A percentile compares a stretch with the other conserved stretches of the same genome.
phyloP scores from a whole-genome alignment of 2,888 invertebrate species.

The Eupithecia subfuscata region DNA sequence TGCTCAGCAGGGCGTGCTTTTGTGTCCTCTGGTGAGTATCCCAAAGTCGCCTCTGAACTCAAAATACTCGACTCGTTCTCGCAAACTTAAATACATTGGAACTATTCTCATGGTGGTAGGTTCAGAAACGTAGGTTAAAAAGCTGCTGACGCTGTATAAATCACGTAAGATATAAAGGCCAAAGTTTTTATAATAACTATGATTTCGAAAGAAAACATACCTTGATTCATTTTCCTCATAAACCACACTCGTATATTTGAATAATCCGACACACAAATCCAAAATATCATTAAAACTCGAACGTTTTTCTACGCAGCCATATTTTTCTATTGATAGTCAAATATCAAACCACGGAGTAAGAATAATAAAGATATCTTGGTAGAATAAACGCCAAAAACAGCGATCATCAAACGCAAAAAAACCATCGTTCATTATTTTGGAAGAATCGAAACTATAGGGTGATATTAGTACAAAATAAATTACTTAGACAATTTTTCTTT shows the following conservation, averaged over 20 bases:
- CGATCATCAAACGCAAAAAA: neutral
- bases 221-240: constrained; percentile 18
- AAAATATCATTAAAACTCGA: constrained; percentile 60
- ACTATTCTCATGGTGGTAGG: neutral
- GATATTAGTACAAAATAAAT: neutral
- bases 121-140: neutral
- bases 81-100: neutral
- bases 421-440: neutral
- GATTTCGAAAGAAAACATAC: constrained; percentile 25
- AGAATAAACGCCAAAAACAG: neutral
- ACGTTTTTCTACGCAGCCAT: constrained; percentile 49
- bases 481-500: neutral
- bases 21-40: neutral
- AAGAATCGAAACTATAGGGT: neutral
- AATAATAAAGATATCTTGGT: neutral
- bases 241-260: constrained; percentile 50
- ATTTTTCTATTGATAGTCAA: constrained; percentile 56
- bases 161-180: neutral
- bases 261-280: constrained; percentile 58
- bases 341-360: constrained; percentile 42
- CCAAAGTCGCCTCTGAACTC: neutral
- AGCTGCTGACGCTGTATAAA: constrained; percentile 6
- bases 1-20: neutral
- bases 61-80: neutral
- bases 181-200: neutral